These are phyloP conservation scores for Imbricaverruca yamaguchii DNA, from an alignment of 2,888 invertebrate species.

Conservation along the genomic window DNA sequence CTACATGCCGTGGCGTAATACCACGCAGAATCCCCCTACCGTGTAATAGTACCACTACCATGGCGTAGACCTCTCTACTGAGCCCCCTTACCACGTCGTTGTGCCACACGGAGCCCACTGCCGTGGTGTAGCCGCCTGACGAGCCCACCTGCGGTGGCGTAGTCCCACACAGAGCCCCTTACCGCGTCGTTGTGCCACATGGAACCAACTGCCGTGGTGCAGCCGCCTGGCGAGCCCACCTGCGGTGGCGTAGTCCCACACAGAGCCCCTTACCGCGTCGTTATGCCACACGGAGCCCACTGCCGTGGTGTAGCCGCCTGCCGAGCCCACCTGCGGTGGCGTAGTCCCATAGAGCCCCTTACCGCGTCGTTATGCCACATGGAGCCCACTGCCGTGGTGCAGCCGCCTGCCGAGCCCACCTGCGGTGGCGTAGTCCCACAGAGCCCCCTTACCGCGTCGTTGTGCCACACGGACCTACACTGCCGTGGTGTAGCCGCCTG, in stretches of 20 bases:
- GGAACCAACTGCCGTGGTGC: background rate
- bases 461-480: background rate
- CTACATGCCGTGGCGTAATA: background rate
- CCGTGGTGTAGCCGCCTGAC: background rate
- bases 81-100: too few relatives aligned
- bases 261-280: background rate
- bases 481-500: background rate
- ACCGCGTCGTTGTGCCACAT: background rate
- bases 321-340: background rate
- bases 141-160: conserved; percentile 60
- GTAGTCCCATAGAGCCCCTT: conserved; percentile 38
- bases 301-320: background rate
- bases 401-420: background rate
- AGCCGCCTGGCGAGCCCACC: background rate
- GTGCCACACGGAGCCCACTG: background rate
- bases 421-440: background rate
- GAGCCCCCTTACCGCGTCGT: background rate
- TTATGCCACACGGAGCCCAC: background rate
- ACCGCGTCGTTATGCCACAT: background rate
- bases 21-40: background rate
- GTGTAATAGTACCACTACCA: background rate
- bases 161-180: conserved; percentile 68
- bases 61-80: background rate
- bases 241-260: background rate
- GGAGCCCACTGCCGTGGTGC: background rate